Evolutionary conservation across 2,888 invertebrate genomes (phyloP).

Genomic region (Machimus atricapillus): DNA sequence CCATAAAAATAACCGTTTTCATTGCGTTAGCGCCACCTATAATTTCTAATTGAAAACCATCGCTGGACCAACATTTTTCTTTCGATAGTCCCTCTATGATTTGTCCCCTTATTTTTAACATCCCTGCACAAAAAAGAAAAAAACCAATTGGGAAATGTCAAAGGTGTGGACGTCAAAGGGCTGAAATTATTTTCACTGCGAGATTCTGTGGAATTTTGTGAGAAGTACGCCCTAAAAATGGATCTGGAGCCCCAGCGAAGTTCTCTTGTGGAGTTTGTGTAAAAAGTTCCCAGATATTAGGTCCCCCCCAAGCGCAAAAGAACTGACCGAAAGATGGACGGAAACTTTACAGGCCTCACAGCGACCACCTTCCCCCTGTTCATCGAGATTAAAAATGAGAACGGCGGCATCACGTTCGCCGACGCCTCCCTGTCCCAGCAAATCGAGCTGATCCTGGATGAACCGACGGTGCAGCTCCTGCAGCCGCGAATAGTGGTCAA

Average conservation of each 20-base stretch:
- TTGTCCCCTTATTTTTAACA: background rate
- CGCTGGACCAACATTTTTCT: background rate
- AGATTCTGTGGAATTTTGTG: background rate
- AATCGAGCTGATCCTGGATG: conserved; percentile 62
- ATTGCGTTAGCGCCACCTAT: background rate
- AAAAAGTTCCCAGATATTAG: background rate
- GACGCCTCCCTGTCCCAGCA: conserved; percentile 62
- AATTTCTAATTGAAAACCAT: background rate
- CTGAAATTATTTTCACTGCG: conserved; percentile 2
- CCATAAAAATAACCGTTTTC: background rate
- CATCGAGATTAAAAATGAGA: conserved; percentile 52
- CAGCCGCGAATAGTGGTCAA: conserved; percentile 32
- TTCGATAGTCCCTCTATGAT: background rate
- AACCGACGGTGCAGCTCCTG: conserved; percentile 51
- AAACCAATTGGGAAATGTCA: conserved; percentile 20
- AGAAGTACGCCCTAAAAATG: conserved; percentile 7
- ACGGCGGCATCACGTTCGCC: conserved; percentile 58
- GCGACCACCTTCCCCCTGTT: conserved; percentile 48
- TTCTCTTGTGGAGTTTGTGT: background rate
- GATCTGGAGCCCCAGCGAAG: background rate
- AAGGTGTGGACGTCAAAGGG: background rate
- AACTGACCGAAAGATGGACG: conserved; percentile 43
- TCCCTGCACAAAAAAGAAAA: background rate
- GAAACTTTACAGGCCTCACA: conserved; percentile 45
- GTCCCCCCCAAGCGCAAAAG: background rate